Evolutionary conservation across 2,797 vertebrate species (phyloP).

Genomic region (Centropyge bicolor): DNA sequence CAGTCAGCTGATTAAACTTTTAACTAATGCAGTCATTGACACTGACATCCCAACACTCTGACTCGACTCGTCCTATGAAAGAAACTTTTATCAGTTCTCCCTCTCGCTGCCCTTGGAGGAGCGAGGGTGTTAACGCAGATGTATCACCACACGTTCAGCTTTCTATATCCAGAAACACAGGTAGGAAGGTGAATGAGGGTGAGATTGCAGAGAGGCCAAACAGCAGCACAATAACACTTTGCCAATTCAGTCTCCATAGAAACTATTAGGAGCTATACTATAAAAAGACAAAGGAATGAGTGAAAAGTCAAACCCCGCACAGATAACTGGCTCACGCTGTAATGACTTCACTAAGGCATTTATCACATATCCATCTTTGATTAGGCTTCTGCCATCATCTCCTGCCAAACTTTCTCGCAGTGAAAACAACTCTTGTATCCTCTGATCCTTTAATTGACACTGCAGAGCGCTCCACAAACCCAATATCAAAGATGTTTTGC

Average conservation of each 20-base stretch:
- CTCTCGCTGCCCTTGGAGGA: conserved; percentile 26
- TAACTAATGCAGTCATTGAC: conserved; percentile 35
- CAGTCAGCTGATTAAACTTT: conserved; percentile 15
- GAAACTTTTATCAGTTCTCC: conserved; percentile 44
- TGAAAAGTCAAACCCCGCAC: conserved; percentile 26
- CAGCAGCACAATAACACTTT: conserved; percentile 56
- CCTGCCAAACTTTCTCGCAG: conserved; percentile 24
- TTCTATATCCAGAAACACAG: conserved; percentile 70
- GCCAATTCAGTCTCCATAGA: conserved; percentile 75
- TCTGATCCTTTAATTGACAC: not conserved
- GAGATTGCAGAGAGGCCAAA: conserved; percentile 60
- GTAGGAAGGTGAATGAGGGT: conserved; percentile 65
- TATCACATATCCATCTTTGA: conserved; percentile 41
- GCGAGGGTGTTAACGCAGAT: conserved; percentile 46
- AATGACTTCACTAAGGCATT: conserved; percentile 45
- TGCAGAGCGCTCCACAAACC: not conserved
- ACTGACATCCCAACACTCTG: conserved; percentile 9
- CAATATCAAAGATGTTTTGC: conserved; percentile 30
- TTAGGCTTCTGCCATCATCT: conserved; percentile 17
- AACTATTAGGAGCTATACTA: conserved; percentile 63
- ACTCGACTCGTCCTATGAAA: conserved; percentile 17
- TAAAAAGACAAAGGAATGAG: conserved; percentile 62
- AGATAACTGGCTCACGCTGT: conserved; percentile 34
- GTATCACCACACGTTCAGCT: conserved; percentile 48
- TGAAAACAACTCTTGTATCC: conserved; percentile 15